Base-by-base conservation (phyloP, 2,797 vertebrate genomes). In the Neomorphus geoffroyi region DNA sequence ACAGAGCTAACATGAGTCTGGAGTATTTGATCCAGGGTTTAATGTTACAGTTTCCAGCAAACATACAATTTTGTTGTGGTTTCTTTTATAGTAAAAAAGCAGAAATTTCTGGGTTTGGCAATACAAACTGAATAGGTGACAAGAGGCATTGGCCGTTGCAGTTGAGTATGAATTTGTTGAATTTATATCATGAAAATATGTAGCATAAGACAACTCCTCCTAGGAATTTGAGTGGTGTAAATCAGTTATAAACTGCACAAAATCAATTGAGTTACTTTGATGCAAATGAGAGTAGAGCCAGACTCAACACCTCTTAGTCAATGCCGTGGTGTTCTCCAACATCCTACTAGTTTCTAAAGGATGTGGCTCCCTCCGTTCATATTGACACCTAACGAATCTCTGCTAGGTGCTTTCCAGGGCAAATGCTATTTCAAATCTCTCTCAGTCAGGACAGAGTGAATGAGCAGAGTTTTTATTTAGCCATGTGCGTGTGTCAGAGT, bases 11-110 rank as follows among this genome's bases (percentile, higher is more conserved):
- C 32, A 11, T 35, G 33, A 83, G 62, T 58, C 66, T 75, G 86
- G 48, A 54, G 35, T 79, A 86, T 89, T 90, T 84, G 85, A 93
- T 79, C 54, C 41, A n/a, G 54, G 46, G 43, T 80, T 92, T 96
- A 86, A 69, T 78, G 43, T 84, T 91, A 60, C 85, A 30, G 19
- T 90, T 90, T 79, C 62, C 56, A 86, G 58, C 35, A 83, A 90
- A 48, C 18, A 62, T 17, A 33, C 24, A 27, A 27, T 35, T 83
- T 85, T 84, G 57, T 16, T 57, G 18, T 6, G 13, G 5, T 65
- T 83, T 80, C 19, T 66, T 54, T 65, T 73, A 43, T 41, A 71
- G 17, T 24, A 54, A 81, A 92, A 96, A 84, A 70, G 15, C 28
- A 80, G 57, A 79, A 64, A 77, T n/a, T 73, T 93, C 77, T 79